Base-by-base conservation (phyloP, 2,888 invertebrate genomes). In the Trichopoda pennipes region DNA sequence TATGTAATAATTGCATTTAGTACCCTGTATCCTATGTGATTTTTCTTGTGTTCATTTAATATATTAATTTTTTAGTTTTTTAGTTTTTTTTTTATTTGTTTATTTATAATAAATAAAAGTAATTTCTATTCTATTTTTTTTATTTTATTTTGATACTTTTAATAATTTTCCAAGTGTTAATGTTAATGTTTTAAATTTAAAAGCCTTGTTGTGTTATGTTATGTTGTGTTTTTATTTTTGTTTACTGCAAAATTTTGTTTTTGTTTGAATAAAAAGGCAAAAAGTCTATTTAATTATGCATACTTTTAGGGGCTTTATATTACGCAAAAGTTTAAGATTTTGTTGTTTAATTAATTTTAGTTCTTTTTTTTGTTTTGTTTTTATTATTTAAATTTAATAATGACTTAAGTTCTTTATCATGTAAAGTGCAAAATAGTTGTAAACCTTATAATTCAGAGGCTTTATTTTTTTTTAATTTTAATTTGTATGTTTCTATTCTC, bases 1-100 rank as follows among this genome's bases (percentile, higher is more conserved):
- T 82, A 80, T 85, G 94, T 95, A 95, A 95, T 95, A 95, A 95
- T 95, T 95, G 95, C 95, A 95, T 96, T 95, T 95, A 95, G 95
- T 96, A 96, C 96, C 96, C 96, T 96, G 96, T 96, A 95, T 95
- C 96, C 96, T 95, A 95, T 90, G 87, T 89, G 77, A 76, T 75
- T 75, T 77, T 69, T 66, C 63, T 83, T 79, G 70, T 69, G 47
- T 68, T 75, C 35, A 44, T 63, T 61, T 70, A 49, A 49, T 49
- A 49, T 28, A 82, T 85, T n/a, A 86, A 28, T 85, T 53, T 72
- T 68, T 69, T 53, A 19, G 64, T 74, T 60, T 68, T 60, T 35
- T 82, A 66, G 21, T 56, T n/a, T 44, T 32, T 28, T 28, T 28
- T 28, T 28, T 28, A 6, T 28, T 28, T 28, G 4, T 8, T 7